Conservation (phyloP, 2,888 invertebrate genomes). For the Drymonia ruficornis region DNA sequence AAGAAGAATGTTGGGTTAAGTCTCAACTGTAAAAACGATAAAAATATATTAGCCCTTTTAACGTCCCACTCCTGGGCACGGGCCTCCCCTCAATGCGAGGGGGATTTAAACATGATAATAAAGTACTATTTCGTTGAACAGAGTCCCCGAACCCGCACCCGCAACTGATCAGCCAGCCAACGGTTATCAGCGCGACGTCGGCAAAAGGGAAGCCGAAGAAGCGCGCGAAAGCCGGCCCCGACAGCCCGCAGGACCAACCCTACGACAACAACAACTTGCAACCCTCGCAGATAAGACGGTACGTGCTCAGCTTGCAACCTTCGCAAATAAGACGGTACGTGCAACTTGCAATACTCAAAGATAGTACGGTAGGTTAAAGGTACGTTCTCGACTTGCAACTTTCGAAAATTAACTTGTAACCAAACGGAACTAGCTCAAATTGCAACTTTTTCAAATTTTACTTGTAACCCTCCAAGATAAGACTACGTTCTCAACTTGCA, state of each 20-base stretch:
- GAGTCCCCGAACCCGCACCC: conserved; percentile 91
- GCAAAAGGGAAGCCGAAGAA: conserved; percentile 90
- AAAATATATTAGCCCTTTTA: no score
- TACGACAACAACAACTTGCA: conserved; percentile 83
- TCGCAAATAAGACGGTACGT: conserved; percentile 76
- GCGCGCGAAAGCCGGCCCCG: conserved; percentile 87
- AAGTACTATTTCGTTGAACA: conserved; percentile 39
- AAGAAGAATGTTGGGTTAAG: no score
- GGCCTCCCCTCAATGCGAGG: no score
- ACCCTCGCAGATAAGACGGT: conserved; percentile 78
- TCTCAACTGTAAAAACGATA: no score
- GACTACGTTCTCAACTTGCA: conserved; percentile 46
- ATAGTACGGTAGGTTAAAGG: conserved; percentile 78
- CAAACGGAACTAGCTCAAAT: no score
- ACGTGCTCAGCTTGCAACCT: conserved; percentile 59
- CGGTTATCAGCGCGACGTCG: conserved; percentile 90
- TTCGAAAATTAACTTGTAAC: not conserved
- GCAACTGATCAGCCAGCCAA: conserved; percentile 93
- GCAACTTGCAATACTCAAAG: conserved; percentile 69
- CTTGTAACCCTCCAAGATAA: conserved; percentile 65
- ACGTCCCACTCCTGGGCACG: no score
- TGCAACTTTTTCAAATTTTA: no score
- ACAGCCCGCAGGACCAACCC: conserved; percentile 87
- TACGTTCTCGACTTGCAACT: conserved; percentile 59
- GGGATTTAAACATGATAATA: not conserved